Evolutionary conservation across 2,888 invertebrate species (phyloP), one percentile per base, ranked within the genome.

Genomic region (Spodoptera littoralis): DNA sequence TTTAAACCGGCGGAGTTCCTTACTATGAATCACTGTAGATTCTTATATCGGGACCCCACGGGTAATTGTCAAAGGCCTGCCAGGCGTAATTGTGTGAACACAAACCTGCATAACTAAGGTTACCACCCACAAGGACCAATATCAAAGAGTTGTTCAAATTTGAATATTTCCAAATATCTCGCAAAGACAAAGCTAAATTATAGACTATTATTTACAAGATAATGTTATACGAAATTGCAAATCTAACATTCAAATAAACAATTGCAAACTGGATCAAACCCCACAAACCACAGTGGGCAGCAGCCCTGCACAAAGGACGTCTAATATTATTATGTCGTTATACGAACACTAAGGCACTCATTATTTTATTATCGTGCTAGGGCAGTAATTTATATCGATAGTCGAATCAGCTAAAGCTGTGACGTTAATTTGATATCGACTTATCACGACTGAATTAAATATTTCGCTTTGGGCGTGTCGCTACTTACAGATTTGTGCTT

Each of bases 341-440:
- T 70, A 73, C 69, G 77, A 69, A 74, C 73, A 77, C 82, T 83
- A 83, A 82, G 73, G 71, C 86, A 46, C 70, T 86, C 85, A 91
- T 92, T 91, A 90, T 87, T 90, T 87, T 87, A 91, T 90, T 91
- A 91, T 89, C 86, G 79, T 82, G 74, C 78, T 72, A 79, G 69
- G 76, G 70, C 81, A 81, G 80, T 86, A 85, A 90, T 90, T 90
- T 88, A 78, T 78, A 75, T 79, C 76, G 79, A 85, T 81, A 82
- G 79, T 76, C 73, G 70, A 79, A 80, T 70, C 70, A 42, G 79
- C 74, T 81, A 79, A 81, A 77, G 78, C 77, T 86, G 86, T 88
- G 89, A 88, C 88, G 87, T 84, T 88, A 88, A 90, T 90, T 84
- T 77, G 81, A 83, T 84, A 84, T 85, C 85, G 84, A 83, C 84